These are phyloP conservation scores for Omphaloscelis lunosa DNA, from an alignment of 2,888 invertebrate genomes.

Conservation along the genomic window DNA sequence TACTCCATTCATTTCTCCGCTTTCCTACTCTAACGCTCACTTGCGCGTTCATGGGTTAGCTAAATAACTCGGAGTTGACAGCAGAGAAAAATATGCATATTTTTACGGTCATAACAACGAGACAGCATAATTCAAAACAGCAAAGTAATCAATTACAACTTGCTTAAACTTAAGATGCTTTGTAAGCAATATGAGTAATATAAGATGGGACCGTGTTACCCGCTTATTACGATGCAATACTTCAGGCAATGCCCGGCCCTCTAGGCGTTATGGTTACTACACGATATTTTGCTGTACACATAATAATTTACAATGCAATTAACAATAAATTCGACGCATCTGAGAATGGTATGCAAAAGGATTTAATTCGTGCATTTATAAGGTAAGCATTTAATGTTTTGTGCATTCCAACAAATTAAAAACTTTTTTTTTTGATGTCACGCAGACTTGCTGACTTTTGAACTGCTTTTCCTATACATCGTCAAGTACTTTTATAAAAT, in stretches of 20 bases:
- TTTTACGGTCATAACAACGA: background rate
- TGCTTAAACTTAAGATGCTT: conserved; percentile 33
- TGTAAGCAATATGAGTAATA: conserved; percentile 35
- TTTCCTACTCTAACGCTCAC: background rate
- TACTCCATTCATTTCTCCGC: background rate
- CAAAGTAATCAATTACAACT: conserved; percentile 27
- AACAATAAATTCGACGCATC: conserved; percentile 26
- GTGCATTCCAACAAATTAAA: background rate
- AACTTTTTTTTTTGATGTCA: background rate
- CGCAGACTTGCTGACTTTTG: background rate
- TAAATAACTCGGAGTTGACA: too few species aligned
- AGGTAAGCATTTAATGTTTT: background rate
- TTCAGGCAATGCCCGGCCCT: conserved; percentile 21
- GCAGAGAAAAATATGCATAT: too few species aligned
- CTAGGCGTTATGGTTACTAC: conserved; percentile 24
- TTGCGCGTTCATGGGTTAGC: too few species aligned
- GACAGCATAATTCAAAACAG: conserved; percentile 13
- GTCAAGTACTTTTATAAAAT: background rate
- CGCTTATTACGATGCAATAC: conserved; percentile 49
- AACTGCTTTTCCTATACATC: background rate
- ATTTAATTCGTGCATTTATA: background rate
- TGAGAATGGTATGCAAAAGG: conserved; percentile 3
- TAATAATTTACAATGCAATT: conserved; percentile 52
- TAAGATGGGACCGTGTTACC: conserved; percentile 23
- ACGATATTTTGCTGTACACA: conserved; percentile 8